Base-by-base conservation (phyloP, 92 coral and sea anemone genomes). In the Heteractis magnifica region DNA sequence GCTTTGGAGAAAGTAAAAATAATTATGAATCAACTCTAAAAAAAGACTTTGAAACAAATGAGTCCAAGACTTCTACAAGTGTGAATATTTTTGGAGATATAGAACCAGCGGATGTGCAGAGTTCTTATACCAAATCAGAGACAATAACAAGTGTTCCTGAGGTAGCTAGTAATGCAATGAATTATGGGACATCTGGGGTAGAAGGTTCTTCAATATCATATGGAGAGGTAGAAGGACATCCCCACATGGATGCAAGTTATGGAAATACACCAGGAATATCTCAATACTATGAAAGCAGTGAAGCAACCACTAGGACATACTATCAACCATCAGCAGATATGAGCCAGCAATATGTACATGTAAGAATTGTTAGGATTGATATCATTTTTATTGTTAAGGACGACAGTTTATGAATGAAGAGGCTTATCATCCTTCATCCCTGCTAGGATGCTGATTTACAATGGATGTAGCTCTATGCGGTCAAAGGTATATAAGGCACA, bases 1-100 rank as follows among this genome's bases (percentile, higher is more conserved):
- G 94, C 52, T 93, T 94, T 82, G 79, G 51, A 65, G 95, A 95
- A 55, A 91, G 84, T 70, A 89, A 86, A 70, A 78, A 77, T 13
- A 73, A 82, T 3, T 71, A 18, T 19, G 81, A 76, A 56, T 51
- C 68, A 49, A 84, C 65, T 19, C 58, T 84, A 18, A 44, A 76
- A 64, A 85, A 83, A 70, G 83, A 26, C 64, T 51, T 41, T 23
- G 34, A 75, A 9, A 52, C 44, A 16, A 18, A 58, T 71, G 21
- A 49, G 8, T 44, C 75, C 14, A 18, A 23, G 52, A 44, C 34
- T 0, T 79, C 75, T 79, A 14, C 18, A 4, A 79, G 75, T 49
- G 73, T 21, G 73, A 68, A 68, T 23, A 11, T 68, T 1, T 26
- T 68, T 41, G 73, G 49, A 21, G 16, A 20, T 6, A 49, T 44